Evolutionary conservation across 2,888 invertebrate species (phyloP).

Genomic region (Dyspetes luteomarginatus): DNA sequence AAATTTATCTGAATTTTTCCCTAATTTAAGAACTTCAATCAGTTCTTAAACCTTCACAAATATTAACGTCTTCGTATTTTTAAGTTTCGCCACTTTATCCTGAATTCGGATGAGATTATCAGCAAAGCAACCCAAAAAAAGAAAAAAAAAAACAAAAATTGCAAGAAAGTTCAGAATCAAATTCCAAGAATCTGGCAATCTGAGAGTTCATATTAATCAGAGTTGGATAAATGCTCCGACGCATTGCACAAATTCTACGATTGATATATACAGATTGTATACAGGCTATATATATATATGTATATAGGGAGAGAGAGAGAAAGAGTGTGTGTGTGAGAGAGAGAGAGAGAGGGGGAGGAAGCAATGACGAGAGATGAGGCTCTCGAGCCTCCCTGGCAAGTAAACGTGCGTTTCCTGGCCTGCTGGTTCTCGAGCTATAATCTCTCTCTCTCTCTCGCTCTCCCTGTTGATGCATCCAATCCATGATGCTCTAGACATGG

Average conservation of each 20-base stretch:
- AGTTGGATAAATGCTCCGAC: constrained; percentile 72
- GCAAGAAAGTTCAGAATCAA: not conserved
- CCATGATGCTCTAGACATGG: constrained; percentile 50
- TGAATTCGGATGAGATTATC: too few species aligned
- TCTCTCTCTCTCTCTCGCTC: constrained; percentile 10
- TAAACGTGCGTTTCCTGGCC: constrained; percentile 28
- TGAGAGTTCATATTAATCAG: not conserved
- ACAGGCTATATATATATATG: too few species aligned
- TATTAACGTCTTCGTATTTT: too few species aligned
- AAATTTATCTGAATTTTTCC: too few species aligned
- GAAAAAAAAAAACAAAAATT: not conserved
- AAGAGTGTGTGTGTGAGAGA: too few species aligned
- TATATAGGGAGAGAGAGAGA: too few species aligned
- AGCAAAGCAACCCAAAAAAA: too few species aligned
- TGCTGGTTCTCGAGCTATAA: not conserved
- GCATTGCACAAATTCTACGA: constrained; percentile 77
- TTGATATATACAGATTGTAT: not conserved
- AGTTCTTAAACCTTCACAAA: too few species aligned
- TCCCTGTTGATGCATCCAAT: constrained; percentile 31
- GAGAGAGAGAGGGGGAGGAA: too few species aligned
- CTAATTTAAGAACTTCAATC: too few species aligned
- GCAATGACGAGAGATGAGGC: not conserved
- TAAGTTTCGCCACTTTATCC: too few species aligned
- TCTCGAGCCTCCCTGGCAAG: constrained; percentile 22
- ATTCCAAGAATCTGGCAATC: too few species aligned